Conservation (phyloP, 2,113 vertebrate genomes). For the Natator depressus region DNA sequence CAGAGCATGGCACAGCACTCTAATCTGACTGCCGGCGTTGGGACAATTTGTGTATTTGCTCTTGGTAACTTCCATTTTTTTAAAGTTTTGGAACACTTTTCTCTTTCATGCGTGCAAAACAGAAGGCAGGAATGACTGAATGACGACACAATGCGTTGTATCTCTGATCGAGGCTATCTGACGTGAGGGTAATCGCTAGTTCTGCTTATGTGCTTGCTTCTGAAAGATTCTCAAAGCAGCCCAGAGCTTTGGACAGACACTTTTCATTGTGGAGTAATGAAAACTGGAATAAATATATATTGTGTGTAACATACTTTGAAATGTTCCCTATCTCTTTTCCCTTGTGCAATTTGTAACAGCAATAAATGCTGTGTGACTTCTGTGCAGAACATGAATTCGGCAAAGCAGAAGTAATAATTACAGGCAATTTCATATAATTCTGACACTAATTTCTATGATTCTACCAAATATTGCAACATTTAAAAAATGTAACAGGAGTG, state of each 20-base stretch:
- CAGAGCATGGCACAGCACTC: rapidly evolving
- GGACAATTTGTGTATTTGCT: background rate
- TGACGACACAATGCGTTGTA: background rate
- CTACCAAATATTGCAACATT: background rate
- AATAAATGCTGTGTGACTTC: background rate
- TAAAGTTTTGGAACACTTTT: background rate
- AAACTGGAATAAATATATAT: background rate
- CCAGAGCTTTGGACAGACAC: background rate
- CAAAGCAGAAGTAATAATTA: background rate
- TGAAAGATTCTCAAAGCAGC: background rate
- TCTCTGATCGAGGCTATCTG: background rate
- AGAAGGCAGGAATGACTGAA: background rate
- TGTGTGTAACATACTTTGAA: background rate
- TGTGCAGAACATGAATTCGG: background rate
- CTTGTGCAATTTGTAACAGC: background rate
- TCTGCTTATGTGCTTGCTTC: background rate
- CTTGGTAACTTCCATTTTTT: background rate
- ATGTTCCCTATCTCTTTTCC: background rate
- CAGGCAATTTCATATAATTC: background rate
- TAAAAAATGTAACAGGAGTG: background rate
- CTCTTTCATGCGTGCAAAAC: background rate
- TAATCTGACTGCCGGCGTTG: background rate
- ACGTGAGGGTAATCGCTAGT: background rate
- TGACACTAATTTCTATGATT: background rate
- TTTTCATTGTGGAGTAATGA: background rate